These are phyloP conservation scores for Tapirus indicus DNA, from an alignment of 2,797 vertebrate species.

Conservation along the genomic window DNA sequence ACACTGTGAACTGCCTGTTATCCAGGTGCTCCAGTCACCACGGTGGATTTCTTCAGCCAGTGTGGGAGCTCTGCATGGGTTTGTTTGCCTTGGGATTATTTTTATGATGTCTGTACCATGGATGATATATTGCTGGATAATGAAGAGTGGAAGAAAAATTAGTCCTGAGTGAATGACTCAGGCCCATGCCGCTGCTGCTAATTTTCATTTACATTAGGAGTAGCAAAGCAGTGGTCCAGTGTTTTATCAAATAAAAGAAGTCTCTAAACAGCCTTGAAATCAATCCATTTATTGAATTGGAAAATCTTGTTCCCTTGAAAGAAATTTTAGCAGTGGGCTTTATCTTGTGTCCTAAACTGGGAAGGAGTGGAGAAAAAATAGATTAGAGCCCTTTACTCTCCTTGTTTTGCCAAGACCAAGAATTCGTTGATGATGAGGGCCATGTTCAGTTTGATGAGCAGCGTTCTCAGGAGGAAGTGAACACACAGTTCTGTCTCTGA, in stretches of 20 bases:
- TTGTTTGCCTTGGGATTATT: neutral
- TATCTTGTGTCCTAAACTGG: neutral
- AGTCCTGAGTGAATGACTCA: neutral
- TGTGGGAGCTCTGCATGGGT: fast-evolving
- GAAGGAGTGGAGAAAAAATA: neutral
- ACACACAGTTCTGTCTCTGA: fast-evolving
- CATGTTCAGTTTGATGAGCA: neutral
- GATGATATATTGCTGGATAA: neutral
- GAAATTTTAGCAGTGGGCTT: neutral
- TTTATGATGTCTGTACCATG: neutral
- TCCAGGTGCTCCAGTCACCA: fast-evolving
- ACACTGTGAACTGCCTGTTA: neutral
- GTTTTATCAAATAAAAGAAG: neutral
- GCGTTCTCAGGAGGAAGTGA: neutral
- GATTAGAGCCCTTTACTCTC: neutral
- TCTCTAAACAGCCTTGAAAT: neutral
- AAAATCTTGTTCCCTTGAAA: neutral
- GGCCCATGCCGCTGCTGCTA: neutral
- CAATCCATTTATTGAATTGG: neutral
- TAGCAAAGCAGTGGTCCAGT: neutral
- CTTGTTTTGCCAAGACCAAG: neutral
- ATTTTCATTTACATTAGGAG: neutral
- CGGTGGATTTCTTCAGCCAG: neutral
- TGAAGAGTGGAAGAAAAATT: neutral
- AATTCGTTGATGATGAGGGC: neutral